A percentile compares a stretch with the other conserved stretches of the same genome.
These are phyloP conservation scores for Isaurus tuberculatus DNA, from an alignment of 92 coral and sea anemone genomes.

Conservation along the genomic window DNA sequence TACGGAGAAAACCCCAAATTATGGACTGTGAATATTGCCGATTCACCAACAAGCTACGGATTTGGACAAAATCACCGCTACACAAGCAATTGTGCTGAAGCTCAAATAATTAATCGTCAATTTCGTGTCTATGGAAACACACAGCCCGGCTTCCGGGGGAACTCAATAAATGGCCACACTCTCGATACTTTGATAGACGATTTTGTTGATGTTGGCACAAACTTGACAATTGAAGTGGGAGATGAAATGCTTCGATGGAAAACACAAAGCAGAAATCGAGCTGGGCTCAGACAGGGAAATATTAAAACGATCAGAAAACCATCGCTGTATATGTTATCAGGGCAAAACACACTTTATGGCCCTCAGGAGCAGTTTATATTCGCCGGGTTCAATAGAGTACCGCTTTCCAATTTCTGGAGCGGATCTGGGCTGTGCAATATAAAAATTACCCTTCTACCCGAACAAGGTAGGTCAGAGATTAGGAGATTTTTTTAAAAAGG, in stretches of 20 bases:
- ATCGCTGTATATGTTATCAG: constrained; percentile 79
- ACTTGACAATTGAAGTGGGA: constrained; percentile 76
- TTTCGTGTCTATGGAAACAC: constrained; percentile 86
- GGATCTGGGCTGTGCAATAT: constrained; percentile 93
- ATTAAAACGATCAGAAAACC: constrained; percentile 31
- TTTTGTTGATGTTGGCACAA: constrained; percentile 75
- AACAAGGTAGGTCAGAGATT: constrained; percentile 55
- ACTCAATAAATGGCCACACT: constrained; percentile 78
- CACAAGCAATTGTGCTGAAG: constrained; percentile 88
- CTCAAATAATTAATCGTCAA: constrained; percentile 83
- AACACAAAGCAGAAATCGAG: constrained; percentile 38
- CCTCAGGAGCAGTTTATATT: constrained; percentile 80
- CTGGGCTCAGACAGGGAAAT: constrained; percentile 27
- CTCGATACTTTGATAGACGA: constrained; percentile 73
- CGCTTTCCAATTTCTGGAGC: constrained; percentile 74
- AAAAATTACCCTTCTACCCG: constrained; percentile 71
- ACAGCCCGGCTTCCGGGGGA: constrained; percentile 66
- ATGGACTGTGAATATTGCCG: constrained; percentile 84
- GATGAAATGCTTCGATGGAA: constrained; percentile 78
- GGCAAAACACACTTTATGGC: constrained; percentile 77
- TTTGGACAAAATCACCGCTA: constrained; percentile 85
- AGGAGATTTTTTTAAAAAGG: background rate
- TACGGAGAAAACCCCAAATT: constrained; percentile 83
- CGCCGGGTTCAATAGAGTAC: constrained; percentile 88
- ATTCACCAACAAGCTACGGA: constrained; percentile 85